Conservation (phyloP, 2,888 invertebrate genomes). For the Galerucella nymphaeae region DNA sequence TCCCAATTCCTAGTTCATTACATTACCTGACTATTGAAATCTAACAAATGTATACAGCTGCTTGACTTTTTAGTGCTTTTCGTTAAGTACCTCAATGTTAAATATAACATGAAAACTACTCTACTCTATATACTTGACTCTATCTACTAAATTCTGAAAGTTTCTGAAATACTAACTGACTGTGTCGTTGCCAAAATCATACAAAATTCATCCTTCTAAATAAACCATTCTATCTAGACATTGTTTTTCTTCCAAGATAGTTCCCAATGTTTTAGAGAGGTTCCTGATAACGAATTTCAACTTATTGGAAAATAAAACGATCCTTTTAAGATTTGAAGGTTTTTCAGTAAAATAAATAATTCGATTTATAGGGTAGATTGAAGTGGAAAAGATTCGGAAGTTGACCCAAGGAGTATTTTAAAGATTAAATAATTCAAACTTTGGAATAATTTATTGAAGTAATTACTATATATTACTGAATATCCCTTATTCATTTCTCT, state of each 20-base stretch:
- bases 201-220: slow-evolving; percentile 17
- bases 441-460: too few species aligned
- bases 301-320: slow-evolving; percentile 5
- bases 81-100: background rate
- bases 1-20: too few species aligned
- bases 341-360: background rate
- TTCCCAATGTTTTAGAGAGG: slow-evolving; percentile 5
- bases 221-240: slow-evolving; percentile 4
- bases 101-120: background rate
- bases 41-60: background rate
- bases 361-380: background rate
- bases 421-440: too few species aligned
- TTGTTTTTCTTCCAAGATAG: slow-evolving; percentile 17
- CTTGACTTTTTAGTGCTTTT: background rate
- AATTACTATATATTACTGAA: too few species aligned
- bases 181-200: slow-evolving; percentile 12
- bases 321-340: slow-evolving; percentile 1
- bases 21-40: background rate
- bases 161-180: slow-evolving; percentile 4
- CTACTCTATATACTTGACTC: background rate
- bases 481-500: too few species aligned
- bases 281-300: background rate
- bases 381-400: too few species aligned
- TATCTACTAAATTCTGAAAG: slow-evolving; percentile 6
- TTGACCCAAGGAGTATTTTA: too few species aligned